Evolutionary conservation across 2,113 vertebrate species (phyloP).

Genomic region (Scomber scombrus): DNA sequence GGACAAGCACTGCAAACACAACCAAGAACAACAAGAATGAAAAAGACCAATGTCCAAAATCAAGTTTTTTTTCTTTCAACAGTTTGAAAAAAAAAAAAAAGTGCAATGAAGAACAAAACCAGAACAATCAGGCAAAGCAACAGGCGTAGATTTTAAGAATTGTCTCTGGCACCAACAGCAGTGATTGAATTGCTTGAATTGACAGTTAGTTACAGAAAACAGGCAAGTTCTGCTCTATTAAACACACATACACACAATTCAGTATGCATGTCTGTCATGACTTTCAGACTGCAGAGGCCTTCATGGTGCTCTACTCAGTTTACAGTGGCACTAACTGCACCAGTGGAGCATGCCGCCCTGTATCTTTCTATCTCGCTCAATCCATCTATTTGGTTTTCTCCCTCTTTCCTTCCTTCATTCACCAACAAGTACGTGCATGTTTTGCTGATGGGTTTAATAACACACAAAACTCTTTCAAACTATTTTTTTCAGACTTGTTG

Average conservation of each 20-base stretch:
- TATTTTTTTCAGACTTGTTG: too few species aligned
- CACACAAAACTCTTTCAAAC: too few species aligned
- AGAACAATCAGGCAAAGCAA: not conserved
- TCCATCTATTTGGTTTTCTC: not conserved
- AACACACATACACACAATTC: slow-evolving; percentile 17
- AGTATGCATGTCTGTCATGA: slow-evolving; percentile 7
- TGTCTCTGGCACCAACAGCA: slow-evolving; percentile 17
- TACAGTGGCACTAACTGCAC: slow-evolving; percentile 40
- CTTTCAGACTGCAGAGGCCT: slow-evolving; percentile 25
- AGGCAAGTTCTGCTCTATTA: slow-evolving; percentile 38
- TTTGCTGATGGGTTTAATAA: not conserved
- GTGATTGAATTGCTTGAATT: slow-evolving; percentile 28
- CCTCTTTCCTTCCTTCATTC: not conserved
- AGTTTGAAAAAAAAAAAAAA: not conserved
- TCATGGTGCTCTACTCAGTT: slow-evolving; percentile 33
- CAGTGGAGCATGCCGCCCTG: slow-evolving; percentile 14
- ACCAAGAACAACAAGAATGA: not conserved
- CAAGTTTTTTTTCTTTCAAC: too few species aligned
- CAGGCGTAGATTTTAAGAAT: not conserved
- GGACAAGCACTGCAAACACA: not conserved
- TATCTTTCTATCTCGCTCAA: slow-evolving; percentile 2
- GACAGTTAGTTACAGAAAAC: slow-evolving; percentile 23
- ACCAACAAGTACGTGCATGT: not conserved
- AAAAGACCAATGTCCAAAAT: too few species aligned
- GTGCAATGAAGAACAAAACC: too few species aligned